phyloP scores from a whole-genome alignment of 2,888 invertebrate genomes.

The Pterobdella sp. region DNA sequence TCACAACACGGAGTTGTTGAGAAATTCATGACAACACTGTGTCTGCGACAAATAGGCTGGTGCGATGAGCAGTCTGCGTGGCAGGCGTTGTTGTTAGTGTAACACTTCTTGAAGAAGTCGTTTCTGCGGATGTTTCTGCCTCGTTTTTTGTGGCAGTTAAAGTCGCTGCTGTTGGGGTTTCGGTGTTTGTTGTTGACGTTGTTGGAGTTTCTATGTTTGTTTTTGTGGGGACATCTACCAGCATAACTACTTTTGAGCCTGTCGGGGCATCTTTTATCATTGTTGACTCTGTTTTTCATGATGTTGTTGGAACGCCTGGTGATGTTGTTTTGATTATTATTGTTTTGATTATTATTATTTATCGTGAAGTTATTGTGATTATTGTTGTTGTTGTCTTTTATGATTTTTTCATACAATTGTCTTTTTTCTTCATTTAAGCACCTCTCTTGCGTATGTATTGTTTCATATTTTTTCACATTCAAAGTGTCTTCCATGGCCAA shows the following conservation, averaged over 20 bases:
- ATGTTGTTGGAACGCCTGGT: background rate
- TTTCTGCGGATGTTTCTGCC: background rate
- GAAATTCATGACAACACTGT: background rate
- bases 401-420: too few relatives aligned
- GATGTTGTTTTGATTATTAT: background rate
- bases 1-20: background rate
- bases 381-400: background rate
- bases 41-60: background rate
- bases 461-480: too few relatives aligned
- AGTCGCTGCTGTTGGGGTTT: background rate
- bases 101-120: background rate
- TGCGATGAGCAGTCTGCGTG: background rate
- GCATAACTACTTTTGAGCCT: background rate
- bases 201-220: background rate
- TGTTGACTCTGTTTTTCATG: conserved; percentile 1
- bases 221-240: conserved; percentile 6
- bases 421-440: too few relatives aligned
- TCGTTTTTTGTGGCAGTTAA: conserved; percentile 5
- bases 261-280: background rate
- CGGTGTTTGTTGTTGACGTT: background rate
- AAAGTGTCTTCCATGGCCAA: too few relatives aligned
- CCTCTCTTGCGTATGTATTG: too few relatives aligned
- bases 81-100: background rate
- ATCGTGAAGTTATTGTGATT: background rate
- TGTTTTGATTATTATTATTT: background rate